Base-by-base conservation (phyloP, 2,888 invertebrate species). In the Drosophila rellima region DNA sequence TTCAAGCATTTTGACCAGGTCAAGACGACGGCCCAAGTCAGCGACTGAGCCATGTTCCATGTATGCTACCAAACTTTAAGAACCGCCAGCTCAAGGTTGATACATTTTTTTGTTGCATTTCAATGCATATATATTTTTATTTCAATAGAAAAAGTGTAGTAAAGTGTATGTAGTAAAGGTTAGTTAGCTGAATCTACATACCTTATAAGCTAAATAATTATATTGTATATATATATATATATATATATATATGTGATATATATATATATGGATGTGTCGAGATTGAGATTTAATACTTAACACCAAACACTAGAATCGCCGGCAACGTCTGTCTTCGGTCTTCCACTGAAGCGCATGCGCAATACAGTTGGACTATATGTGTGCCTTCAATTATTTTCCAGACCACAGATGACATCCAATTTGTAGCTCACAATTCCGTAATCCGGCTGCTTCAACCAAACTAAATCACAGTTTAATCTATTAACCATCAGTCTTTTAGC, bases 11-110 rank as follows among this genome's bases (percentile, higher is more conserved):
- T 35, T 37, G 37, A 51, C 42, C 33, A 33, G 42, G 26, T 23
- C 39, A 50, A 17, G 17, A n/a, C 23, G 15, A n/a, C 13, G 10
- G 37, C 29, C 15, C 35, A 31, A 33, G 20, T 6, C 15, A 35
- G 33, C 31, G 20, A 42, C 37, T 56, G n/a, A 44, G 11, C 40
- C 33, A 35, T 62, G 54, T 44, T 63, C 80, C 80, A 75, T 64
- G 45, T 51, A n/a, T 31, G 81, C 88, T 89, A 87, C 91, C 88
- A 89, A 91, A 84, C 88, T 89, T 84, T 75, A 83, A 86, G 82
- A 87, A 90, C 79, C 75, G 79, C 88, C 86, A 89, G 87, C 88
- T 87, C 77, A 85, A 84, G 70, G 60, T 80, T 70, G 63, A 59
- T 57, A 35, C 47, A 29, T 52, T 26, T 57, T 68, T 71, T 61